Evolutionary conservation across 1,140 invertebrate species (phyloP), one percentile per base, ranked within the genome.

Genomic region (Calliopsis andreniformis): DNA sequence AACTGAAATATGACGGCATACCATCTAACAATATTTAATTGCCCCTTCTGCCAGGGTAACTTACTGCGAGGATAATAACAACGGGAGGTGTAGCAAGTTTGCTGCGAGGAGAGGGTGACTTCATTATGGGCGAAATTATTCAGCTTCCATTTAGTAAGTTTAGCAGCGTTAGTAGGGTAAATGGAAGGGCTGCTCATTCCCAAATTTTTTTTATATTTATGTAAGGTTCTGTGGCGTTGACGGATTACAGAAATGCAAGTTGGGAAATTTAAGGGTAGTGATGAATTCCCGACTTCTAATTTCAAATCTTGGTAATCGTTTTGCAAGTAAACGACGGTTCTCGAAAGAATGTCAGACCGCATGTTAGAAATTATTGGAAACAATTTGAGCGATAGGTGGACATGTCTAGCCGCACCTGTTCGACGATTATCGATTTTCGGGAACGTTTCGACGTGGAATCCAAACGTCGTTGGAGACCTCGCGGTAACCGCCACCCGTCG

Each of bases 391-490:
- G 55, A 64, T 70, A 79, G 80, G 32, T 63, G 64, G 49, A 75
- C 69, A 45, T 20, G 67, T 83, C 71, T 71, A 75, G 79, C 84
- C 86, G 70, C 70, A 83, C 79, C 72, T 87, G 86, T 86, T 88
- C 82, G 81, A 84, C 79, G 87, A 88, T 85, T 86, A 88, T 88
- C 86, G 86, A 88, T 89, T 87, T 86, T 84, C 80, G 79, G 35
- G 64, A 80, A 79, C 56, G 81, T 80, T 83, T 76, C 82, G 70
- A 83, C 45, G 82, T 49, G 82, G 77, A 84, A 84, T 83, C 77
- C 61, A 64, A 78, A 84, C 77, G 71, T 84, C 77, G 82, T 76
- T 64, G 82, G 80, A 79, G 80, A 76, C 76, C 77, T 76, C 81
- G 81, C 64, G 69, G 67, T 62, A 79, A 83, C 72, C 81, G 67